These are phyloP conservation scores for Zophobas atratus DNA, from an alignment of 1,140 invertebrate species.

Conservation along the genomic window DNA sequence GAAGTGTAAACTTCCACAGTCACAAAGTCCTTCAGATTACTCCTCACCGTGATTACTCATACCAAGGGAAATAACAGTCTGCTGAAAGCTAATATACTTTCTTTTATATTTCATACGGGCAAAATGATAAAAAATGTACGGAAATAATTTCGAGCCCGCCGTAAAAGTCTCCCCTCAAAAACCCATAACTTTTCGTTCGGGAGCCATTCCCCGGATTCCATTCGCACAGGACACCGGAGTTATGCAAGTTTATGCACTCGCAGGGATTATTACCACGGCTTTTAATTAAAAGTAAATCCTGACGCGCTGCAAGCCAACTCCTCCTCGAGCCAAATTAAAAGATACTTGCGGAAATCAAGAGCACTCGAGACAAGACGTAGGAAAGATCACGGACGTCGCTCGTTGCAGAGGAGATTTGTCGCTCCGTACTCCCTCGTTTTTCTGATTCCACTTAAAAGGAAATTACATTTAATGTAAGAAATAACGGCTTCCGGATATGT, in stretches of 20 bases:
- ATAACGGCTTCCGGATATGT: conserved; percentile 38
- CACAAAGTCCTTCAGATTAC: conserved; percentile 52
- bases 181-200: conserved; percentile 22
- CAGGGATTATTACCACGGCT: not conserved
- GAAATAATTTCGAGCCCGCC: conserved; percentile 18
- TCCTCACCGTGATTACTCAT: conserved; percentile 55
- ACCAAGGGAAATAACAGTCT: conserved; percentile 54
- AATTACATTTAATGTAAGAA: conserved; percentile 43
- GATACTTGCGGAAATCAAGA: conserved; percentile 30
- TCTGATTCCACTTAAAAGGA: conserved; percentile 37
- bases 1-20: not conserved
- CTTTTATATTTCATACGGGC: conserved; percentile 39
- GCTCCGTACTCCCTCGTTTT: not conserved
- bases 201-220: not conserved
- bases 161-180: conserved; percentile 10
- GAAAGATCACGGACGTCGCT: conserved; percentile 6
- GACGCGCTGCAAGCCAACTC: not conserved
- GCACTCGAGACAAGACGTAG: conserved; percentile 18
- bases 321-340: conserved; percentile 17
- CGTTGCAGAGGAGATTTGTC: conserved; percentile 28
- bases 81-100: conserved; percentile 50
- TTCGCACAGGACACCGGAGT: not conserved
- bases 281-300: conserved; percentile 22
- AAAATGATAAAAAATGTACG: conserved; percentile 40
- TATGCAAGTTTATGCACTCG: not conserved